Percentiles rank a stretch among this genome's conserved stretches.
Conservation (phyloP, 1,140 invertebrate species). For the Drosophila repleta region DNA sequence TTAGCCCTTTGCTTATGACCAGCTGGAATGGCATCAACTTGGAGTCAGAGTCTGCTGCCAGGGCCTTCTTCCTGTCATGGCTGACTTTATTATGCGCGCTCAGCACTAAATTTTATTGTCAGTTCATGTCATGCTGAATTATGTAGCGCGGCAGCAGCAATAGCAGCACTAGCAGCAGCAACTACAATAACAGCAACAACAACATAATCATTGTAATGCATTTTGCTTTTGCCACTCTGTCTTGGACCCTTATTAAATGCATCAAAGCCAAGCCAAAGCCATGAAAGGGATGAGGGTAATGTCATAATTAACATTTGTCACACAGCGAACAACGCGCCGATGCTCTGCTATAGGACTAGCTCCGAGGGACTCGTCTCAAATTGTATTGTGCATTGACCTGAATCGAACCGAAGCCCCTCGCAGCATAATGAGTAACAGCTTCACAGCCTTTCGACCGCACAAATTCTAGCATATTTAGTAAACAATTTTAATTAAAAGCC, state of each 20-base stretch:
- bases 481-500: conserved; percentile 80
- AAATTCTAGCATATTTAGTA: conserved; percentile 79
- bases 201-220: conserved; percentile 77
- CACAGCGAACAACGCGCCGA: conserved; percentile 63
- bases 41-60: conserved; percentile 12
- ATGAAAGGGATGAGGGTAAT: conserved; percentile 21
- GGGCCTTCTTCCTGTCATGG: conserved; percentile 36
- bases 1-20: conserved; percentile 68
- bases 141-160: conserved; percentile 69
- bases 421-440: conserved; percentile 15
- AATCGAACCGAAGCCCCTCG: conserved; percentile 36
- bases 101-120: conserved; percentile 84
- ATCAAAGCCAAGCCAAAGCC: conserved; percentile 41
- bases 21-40: conserved; percentile 44
- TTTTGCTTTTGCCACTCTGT: conserved; percentile 56
- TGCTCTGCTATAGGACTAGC: conserved; percentile 43
- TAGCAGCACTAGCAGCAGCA: conserved; percentile 29
- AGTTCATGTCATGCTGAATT: conserved; percentile 83
- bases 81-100: conserved; percentile 81
- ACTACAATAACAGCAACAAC: conserved; percentile 23
- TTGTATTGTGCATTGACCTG: conserved; percentile 76
- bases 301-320: conserved; percentile 78
- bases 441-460: conserved; percentile 15
- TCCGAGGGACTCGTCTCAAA: conserved; percentile 49
- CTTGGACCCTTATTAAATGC: conserved; percentile 64